phyloP scores from a whole-genome alignment of 1,140 invertebrate genomes.

The Drosophila bocqueti region DNA sequence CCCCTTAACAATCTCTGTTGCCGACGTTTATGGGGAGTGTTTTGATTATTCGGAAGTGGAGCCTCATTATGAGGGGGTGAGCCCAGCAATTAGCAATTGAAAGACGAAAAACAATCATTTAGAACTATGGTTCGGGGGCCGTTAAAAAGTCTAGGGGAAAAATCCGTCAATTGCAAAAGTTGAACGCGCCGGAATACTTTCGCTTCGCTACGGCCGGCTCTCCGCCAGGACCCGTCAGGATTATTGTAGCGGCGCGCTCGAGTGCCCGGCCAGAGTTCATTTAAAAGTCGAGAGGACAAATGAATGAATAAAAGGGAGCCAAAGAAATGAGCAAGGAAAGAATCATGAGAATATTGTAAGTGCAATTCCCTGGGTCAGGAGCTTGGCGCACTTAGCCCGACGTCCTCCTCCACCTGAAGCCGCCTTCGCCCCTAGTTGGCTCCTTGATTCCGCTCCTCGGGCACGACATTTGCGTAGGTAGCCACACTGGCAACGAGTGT shows the following conservation, averaged over 20 bases:
- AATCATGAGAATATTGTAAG: constrained; percentile 42
- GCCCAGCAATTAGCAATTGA: constrained; percentile 39
- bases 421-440: constrained; percentile 20
- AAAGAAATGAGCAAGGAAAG: constrained; percentile 45
- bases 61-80: constrained; percentile 28
- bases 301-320: constrained; percentile 75
- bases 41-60: constrained; percentile 20
- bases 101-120: constrained; percentile 35
- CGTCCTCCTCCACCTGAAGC: neutral
- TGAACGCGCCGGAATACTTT: constrained; percentile 61
- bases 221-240: constrained; percentile 3
- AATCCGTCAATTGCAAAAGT: constrained; percentile 80
- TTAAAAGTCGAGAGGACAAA: constrained; percentile 80
- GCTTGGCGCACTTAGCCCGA: constrained; percentile 14
- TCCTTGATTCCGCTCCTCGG: constrained; percentile 44
- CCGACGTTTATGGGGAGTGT: constrained; percentile 29
- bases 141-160: constrained; percentile 28
- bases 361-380: constrained; percentile 64
- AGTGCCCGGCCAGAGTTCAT: constrained; percentile 69
- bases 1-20: constrained; percentile 14
- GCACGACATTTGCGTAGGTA: constrained; percentile 55
- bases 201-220: neutral
- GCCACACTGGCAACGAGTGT: constrained; percentile 25
- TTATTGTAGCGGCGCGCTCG: constrained; percentile 32
- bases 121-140: neutral